Conservation (phyloP, 2,888 invertebrate genomes). For the Homarus gammarus region DNA sequence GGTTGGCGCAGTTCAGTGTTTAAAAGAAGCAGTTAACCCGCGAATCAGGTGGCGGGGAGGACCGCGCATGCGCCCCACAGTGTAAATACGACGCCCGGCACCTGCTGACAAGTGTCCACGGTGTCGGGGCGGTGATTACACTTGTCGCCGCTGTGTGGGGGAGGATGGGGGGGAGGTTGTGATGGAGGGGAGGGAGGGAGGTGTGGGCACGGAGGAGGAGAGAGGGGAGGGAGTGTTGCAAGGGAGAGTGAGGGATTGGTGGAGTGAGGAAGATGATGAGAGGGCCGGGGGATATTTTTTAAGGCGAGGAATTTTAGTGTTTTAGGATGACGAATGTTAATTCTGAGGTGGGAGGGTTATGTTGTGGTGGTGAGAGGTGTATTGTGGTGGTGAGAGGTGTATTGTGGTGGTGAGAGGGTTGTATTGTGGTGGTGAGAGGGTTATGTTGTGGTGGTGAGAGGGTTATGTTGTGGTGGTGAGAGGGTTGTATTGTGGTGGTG, state of each 20-base stretch:
- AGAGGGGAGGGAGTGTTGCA: not conserved
- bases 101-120: constrained; percentile 59
- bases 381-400: not conserved
- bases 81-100: constrained; percentile 58
- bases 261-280: not conserved
- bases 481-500: not conserved
- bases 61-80: constrained; percentile 54
- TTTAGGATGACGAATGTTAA: no score
- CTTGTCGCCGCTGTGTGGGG: constrained; percentile 25
- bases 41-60: constrained; percentile 53
- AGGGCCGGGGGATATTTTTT: no score
- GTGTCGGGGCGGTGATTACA: constrained; percentile 44
- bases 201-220: not conserved
- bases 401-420: not conserved
- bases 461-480: not conserved
- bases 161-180: not conserved
- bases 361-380: not conserved
- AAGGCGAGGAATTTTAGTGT: no score
- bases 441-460: not conserved
- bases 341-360: no score
- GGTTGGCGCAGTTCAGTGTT: constrained; percentile 69
- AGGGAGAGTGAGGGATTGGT: not conserved
- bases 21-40: constrained; percentile 66
- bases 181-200: not conserved
- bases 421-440: not conserved